Base-by-base conservation (phyloP, 1,140 invertebrate genomes). In the Trachelipus rathkii region DNA sequence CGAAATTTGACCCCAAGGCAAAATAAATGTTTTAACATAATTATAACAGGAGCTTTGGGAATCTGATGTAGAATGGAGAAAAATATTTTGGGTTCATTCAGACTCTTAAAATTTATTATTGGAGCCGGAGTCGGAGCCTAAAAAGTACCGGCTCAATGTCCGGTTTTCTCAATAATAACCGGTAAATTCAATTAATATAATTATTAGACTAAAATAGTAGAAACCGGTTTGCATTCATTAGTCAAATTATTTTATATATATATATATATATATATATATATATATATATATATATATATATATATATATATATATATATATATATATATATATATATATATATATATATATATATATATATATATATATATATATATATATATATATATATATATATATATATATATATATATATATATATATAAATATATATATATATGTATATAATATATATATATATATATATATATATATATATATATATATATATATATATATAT, bases 271-370 rank as follows among this genome's bases (percentile, higher is more conserved):
- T 10, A 9, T 15, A 60, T 24, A 71, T 71, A 71, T 24, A 71
- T 71, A 15, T 44, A 71, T 24, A 71, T 71, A 71, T 71, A 71
- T 24, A 71, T 71, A 24, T 71, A 71, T 71, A 71, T 71, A 71
- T 71, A 24, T 71, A 71, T 71, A 71, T 71, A 71, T 71, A 23
- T 71, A 71, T 71, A 68, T 71, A 71, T 23, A 71, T 71, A 24
- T 71, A 68, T 21, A 71, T 71, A 43, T 71, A 71, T 71, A 43
- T 71, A 71, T 68, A n/a, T 68, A 68, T 68, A n/a, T 68, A 68
- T 19, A n/a, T 68, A 68, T 68, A n/a, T 68, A 68, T 68, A n/a
- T 68, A 68, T 68, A 11, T 68, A 68, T 68, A 68, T 68, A 68
- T 68, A n/a, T 68, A 68, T 68, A n/a, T 19, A 68, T 68, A n/a